Evolutionary conservation across 2,888 invertebrate genomes (phyloP), one percentile per base, ranked within the genome.

Genomic region (Megamerina dolium): DNA sequence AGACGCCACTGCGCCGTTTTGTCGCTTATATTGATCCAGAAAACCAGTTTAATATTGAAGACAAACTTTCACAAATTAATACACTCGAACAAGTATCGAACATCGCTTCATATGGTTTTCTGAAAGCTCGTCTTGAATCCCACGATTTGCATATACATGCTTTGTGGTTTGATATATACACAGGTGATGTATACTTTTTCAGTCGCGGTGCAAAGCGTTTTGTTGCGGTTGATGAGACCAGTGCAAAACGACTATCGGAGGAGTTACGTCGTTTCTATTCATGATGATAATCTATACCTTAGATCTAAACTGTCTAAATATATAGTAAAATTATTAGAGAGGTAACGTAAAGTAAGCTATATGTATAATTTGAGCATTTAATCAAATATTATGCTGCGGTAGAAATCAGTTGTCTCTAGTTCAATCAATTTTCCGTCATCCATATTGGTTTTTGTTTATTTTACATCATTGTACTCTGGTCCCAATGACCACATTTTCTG

Each of bases 121-220:
- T 95, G 27, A 87, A 87, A 61, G 81, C 82, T 49, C 80, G 89
- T 2, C 74, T 95, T 13, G 83, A 87, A 65, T 79, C 78, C 32
- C 85, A 89, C 57, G 82, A 90, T 64, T 75, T 93, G 31, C 88
- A 89, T 59, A 85, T 95, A 52, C 93, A 92, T 61, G 96, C 95
- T 0, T 74, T 97, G 29, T 97, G 96, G 96, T 95, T 96, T 68
- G 96, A 96, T 68, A 91, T 97, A 66, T 94, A 94, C 66, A 91
- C 92, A 0, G 96, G 94, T 1, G 92, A 95, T 68, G 88, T 96
- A 60, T 92, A 90, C 68, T 91, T 89, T 70, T 96, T 96, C 65
- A 93, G 92, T 64, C 78, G 93, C 57, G 81, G 84, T 20, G 81
- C 84, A 32, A 92, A 94, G 70, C 74, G 77, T 45, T 96, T 94